Percentiles rank a stretch among this genome's conserved stretches.
Evolutionary conservation across 2,113 vertebrate species (phyloP).

Genomic region (Taurulus bubalis): DNA sequence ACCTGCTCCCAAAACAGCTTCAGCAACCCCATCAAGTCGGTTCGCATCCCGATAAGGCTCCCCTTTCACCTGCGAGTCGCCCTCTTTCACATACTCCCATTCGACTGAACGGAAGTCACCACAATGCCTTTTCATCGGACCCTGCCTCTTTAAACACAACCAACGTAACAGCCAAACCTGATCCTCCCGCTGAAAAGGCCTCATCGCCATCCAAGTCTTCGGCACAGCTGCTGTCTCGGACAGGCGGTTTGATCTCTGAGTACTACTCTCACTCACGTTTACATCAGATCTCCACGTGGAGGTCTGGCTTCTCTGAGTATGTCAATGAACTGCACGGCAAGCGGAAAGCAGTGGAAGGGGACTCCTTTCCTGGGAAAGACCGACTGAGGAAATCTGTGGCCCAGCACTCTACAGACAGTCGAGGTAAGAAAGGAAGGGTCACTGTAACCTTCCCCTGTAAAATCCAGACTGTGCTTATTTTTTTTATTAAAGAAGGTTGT

Average conservation of each 20-base stretch:
- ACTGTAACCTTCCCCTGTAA: neutral
- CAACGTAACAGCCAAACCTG: conserved; percentile 71
- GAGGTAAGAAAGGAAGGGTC: conserved; percentile 40
- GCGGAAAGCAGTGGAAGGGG: conserved; percentile 71
- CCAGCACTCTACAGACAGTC: conserved; percentile 58
- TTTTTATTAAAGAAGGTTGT: neutral
- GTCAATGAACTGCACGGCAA: conserved; percentile 91
- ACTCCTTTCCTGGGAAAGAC: conserved; percentile 92
- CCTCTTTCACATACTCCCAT: conserved; percentile 81
- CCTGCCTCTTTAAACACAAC: conserved; percentile 65
- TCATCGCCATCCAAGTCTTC: conserved; percentile 49
- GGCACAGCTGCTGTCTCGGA: conserved; percentile 82
- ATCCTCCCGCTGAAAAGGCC: conserved; percentile 76
- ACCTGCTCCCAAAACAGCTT: conserved; percentile 23
- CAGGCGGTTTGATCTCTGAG: conserved; percentile 90
- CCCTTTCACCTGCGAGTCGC: conserved; percentile 11
- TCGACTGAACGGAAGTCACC: conserved; percentile 92
- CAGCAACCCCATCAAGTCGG: conserved; percentile 24
- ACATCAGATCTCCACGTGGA: conserved; percentile 98
- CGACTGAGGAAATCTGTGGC: conserved; percentile 90
- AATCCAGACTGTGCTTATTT: neutral
- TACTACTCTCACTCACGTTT: conserved; percentile 95
- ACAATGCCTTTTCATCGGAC: conserved; percentile 87
- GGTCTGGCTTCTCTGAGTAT: conserved; percentile 93
- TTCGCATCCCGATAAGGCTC: conserved; percentile 42